Base-by-base conservation (phyloP, 1,140 invertebrate species). In the Lethrus apterus region DNA sequence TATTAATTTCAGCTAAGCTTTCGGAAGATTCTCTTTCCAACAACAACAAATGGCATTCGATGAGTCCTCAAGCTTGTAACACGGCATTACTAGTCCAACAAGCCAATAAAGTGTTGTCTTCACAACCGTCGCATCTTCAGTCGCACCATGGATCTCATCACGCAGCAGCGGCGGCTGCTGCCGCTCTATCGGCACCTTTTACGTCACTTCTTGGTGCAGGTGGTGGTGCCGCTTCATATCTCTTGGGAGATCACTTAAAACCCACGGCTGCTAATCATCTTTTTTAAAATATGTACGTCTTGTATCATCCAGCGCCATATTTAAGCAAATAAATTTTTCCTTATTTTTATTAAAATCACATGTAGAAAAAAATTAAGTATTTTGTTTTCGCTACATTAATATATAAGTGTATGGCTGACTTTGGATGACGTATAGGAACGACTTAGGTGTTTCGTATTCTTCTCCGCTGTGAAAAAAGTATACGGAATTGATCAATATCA, bases 1-100 rank as follows among this genome's bases (percentile, higher is more conserved):
- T n/a, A n/a, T n/a, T n/a, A n/a, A n/a, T n/a, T n/a, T n/a, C 58
- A 70, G 68, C 63, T 42, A 68, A 68, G 60, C 55, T 68, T 21
- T 57, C 60, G 3, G 67, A 69, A 30, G 66, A 68, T 33, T 30
- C 50, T 9, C 50, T 65, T 29, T 62, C 64, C 20, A 70, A 68
- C 56, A 69, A 69, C 56, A 69, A 69, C 51, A 69, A 69, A 54
- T 67, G 66, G 66, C 52, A 51, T 7, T 54, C 64, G 18, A 64
- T 62, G 63, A 64, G 62, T 50, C 60, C 58, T 10, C 64, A 60
- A 34, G 59, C 65, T 0, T 68, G 65, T 51, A 65, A 65, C 49
- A 66, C 65, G n/a, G 63, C 66, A 0, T 52, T 67, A 3, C 43
- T 68, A 29, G 64, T 67, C 10, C 64, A 65, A 40, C 64, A 66